Conservation (phyloP, 1,140 invertebrate species). For the Lanistes nyassanus region DNA sequence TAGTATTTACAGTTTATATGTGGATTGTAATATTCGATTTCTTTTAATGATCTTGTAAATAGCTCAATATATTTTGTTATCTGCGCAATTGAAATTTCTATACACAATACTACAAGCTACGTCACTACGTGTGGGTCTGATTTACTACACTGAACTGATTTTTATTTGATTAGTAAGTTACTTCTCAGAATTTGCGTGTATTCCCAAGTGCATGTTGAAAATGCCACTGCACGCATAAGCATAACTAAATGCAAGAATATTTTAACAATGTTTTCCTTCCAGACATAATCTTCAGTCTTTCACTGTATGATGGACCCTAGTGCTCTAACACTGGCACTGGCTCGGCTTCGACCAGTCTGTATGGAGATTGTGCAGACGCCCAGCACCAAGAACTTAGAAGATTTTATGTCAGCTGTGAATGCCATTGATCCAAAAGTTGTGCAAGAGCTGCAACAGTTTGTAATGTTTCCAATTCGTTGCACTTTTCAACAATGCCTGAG, state of each 20-base stretch:
- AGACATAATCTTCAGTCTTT: background rate
- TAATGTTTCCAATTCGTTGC: constrained; percentile 14
- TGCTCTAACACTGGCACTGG: background rate
- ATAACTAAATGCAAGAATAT: background rate
- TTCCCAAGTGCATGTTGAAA: too few relatives aligned
- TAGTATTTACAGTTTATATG: too few relatives aligned
- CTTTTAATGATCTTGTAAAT: too few relatives aligned
- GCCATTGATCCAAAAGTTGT: constrained; percentile 1
- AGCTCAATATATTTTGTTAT: too few relatives aligned
- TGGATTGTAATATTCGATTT: too few relatives aligned
- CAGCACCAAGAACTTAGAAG: background rate
- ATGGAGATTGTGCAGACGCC: constrained; percentile 14
- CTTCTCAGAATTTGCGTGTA: background rate
- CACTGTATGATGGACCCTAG: constrained; percentile 1
- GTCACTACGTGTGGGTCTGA: too few relatives aligned
- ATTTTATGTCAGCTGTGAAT: background rate
- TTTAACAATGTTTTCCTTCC: background rate
- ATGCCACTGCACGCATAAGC: background rate
- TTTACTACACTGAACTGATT: background rate
- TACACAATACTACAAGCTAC: too few relatives aligned
- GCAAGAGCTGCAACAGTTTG: constrained; percentile 16
- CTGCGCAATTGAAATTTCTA: too few relatives aligned
- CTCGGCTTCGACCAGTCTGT: background rate
- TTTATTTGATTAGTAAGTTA: background rate
- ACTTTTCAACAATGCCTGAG: background rate